These are phyloP conservation scores for Nycticebus coucang DNA, from an alignment of 2,113 vertebrate genomes.

Conservation along the genomic window DNA sequence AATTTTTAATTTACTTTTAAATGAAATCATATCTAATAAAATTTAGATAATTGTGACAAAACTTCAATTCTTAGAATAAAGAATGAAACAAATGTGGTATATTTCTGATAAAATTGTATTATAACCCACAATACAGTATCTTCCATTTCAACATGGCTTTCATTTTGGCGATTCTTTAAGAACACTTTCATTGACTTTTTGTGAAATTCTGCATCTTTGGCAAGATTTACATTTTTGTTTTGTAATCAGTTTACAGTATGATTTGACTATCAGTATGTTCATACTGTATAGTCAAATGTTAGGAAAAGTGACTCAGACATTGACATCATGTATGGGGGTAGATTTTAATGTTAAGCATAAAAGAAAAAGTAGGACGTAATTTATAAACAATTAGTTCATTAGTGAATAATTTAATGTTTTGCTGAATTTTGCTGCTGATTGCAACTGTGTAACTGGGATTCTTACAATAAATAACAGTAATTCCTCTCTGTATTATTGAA, in stretches of 20 bases:
- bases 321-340: not conserved
- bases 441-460: not conserved
- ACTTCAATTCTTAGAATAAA: conserved; percentile 50
- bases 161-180: not conserved
- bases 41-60: not conserved
- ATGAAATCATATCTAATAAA: conserved; percentile 11
- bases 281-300: not conserved
- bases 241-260: conserved; percentile 39
- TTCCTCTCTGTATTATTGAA: not conserved
- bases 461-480: not conserved
- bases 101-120: not conserved
- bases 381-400: conserved; percentile 43
- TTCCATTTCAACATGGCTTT: conserved; percentile 2
- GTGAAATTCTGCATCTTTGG: conserved; percentile 16
- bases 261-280: too few relatives aligned
- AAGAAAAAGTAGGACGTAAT: not conserved
- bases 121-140: not conserved
- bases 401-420: conserved; percentile 35
- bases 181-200: not conserved
- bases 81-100: not conserved
- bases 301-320: not conserved
- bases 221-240: conserved; percentile 36
- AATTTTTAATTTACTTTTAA: conserved; percentile 49
- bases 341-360: not conserved
- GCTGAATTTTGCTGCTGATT: conserved; percentile 45